Percentiles rank a stretch among this genome's conserved stretches.
Evolutionary conservation across 2,113 vertebrate genomes (phyloP).

Genomic region (Plecotus auritus): DNA sequence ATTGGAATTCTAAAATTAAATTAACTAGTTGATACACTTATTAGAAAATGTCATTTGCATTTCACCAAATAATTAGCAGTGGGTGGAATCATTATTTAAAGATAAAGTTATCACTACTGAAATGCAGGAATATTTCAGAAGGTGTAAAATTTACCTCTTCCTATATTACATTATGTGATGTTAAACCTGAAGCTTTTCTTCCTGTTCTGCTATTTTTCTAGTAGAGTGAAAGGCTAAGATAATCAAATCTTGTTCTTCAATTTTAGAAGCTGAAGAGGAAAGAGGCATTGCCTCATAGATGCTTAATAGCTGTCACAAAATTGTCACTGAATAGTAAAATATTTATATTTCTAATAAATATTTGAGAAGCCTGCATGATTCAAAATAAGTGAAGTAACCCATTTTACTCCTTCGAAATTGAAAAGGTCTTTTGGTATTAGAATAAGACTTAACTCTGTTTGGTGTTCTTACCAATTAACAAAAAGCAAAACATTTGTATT

Average conservation of each 20-base stretch:
- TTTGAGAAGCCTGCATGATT: neutral
- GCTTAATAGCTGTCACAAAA: neutral
- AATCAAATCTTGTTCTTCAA: neutral
- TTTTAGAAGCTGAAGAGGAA: neutral
- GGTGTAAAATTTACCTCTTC: neutral
- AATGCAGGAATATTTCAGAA: neutral
- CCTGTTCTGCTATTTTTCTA: neutral
- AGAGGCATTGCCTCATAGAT: neutral
- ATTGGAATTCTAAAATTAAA: neutral
- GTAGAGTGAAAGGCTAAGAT: neutral
- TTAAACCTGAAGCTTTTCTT: neutral
- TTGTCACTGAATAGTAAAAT: neutral
- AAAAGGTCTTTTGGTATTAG: neutral
- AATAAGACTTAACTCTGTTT: neutral
- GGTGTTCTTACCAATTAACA: neutral
- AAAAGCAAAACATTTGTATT: neutral
- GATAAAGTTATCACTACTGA: neutral
- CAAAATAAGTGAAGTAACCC: neutral
- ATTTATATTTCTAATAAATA: neutral
- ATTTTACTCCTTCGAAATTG: neutral
- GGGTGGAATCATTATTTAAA: neutral
- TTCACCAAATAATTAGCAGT: neutral
- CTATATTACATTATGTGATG: neutral
- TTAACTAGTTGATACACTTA: neutral
- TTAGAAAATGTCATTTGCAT: neutral